A percentile compares a stretch with the other conserved stretches of the same genome.
Conservation (phyloP, 2,113 vertebrate genomes). For the Osmerus mordax region DNA sequence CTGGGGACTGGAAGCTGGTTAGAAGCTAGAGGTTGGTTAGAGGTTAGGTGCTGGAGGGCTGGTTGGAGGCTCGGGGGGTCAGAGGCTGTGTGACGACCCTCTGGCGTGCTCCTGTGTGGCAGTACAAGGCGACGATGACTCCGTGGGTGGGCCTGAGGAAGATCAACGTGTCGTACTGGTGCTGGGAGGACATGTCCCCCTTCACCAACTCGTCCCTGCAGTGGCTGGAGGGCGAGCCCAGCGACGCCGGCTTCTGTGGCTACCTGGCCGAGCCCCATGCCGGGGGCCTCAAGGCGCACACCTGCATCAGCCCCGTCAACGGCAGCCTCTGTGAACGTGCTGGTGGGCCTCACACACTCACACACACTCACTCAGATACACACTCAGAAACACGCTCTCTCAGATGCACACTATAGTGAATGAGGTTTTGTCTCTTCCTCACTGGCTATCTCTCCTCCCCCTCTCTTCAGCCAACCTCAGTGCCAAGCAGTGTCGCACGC, state of each 20-base stretch:
- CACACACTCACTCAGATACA: neutral
- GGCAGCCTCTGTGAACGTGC: constrained; percentile 91
- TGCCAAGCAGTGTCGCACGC: constrained; percentile 91
- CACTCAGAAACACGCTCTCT: neutral
- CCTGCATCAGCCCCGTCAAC: constrained; percentile 86
- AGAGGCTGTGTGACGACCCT: neutral
- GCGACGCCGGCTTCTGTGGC: constrained; percentile 92
- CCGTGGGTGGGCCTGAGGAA: constrained; percentile 96
- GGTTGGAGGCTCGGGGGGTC: neutral
- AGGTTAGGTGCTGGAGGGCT: too few relatives aligned
- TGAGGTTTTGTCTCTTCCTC: neutral
- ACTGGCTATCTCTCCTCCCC: neutral
- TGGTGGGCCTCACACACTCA: constrained; percentile 65
- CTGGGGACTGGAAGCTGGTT: too few relatives aligned
- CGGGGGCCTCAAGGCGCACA: constrained; percentile 85
- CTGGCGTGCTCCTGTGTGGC: constrained; percentile 18
- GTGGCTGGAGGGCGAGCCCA: constrained; percentile 90
- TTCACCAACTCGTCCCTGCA: constrained; percentile 90
- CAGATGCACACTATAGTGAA: neutral
- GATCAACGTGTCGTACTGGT: constrained; percentile 97
- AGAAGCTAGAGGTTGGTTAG: too few relatives aligned
- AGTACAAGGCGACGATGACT: constrained; percentile 84
- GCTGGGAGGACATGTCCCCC: constrained; percentile 99
- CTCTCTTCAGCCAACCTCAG: constrained; percentile 87
- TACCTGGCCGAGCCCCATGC: constrained; percentile 84